Conservation (phyloP, 2,113 vertebrate species). For the Pholis gunnellus region DNA sequence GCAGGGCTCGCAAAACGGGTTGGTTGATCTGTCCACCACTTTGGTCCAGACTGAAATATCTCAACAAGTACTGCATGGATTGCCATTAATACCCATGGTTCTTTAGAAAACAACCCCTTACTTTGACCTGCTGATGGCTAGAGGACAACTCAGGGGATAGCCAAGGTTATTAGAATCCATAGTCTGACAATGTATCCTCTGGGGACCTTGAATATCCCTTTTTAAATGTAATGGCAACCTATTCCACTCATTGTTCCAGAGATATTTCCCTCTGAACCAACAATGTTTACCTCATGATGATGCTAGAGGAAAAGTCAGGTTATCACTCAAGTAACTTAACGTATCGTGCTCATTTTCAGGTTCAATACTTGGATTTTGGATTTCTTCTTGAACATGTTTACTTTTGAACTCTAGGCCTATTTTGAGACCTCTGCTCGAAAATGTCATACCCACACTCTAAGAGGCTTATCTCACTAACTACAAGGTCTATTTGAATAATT, state of each 20-base stretch:
- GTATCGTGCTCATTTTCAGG: too few relatives aligned
- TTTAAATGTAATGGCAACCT: not conserved
- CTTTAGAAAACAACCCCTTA: too few relatives aligned
- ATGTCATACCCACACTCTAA: too few relatives aligned
- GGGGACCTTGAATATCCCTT: not conserved
- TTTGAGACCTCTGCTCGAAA: too few relatives aligned
- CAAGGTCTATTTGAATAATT: too few relatives aligned
- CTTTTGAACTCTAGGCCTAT: too few relatives aligned
- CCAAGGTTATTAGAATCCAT: not conserved
- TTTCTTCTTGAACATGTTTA: too few relatives aligned
- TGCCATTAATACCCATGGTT: too few relatives aligned
- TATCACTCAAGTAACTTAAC: not conserved
- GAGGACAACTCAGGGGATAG: not conserved
- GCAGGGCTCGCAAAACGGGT: not conserved
- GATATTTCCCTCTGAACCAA: not conserved
- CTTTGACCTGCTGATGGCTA: not conserved
- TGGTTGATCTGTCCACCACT: not conserved
- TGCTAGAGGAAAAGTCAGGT: not conserved
- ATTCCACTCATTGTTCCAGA: not conserved
- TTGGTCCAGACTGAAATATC: not conserved
- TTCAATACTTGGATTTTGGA: too few relatives aligned
- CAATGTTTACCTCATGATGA: not conserved
- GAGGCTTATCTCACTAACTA: too few relatives aligned
- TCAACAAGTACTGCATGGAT: not conserved
- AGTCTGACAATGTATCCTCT: not conserved